Base-by-base conservation (phyloP, 2,888 invertebrate species). In the Drosophila colorata region DNA sequence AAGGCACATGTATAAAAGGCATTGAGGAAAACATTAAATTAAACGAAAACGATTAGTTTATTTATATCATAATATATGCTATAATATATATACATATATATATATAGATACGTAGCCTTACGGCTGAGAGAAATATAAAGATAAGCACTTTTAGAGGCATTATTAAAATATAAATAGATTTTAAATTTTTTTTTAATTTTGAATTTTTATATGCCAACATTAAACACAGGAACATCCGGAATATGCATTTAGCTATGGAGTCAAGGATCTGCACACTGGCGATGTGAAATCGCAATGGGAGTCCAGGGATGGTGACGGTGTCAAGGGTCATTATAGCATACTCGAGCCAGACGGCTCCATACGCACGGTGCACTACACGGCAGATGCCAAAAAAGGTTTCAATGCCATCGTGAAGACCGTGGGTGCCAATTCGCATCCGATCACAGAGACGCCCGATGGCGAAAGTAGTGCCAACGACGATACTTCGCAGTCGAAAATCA, bases 281-380 rank as follows among this genome's bases (percentile, higher is more conserved):
- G 94, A 94, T 73, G 92, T 94, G 0, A 94, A 94, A 78, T 93
- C 93, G 2, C 94, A 94, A 82, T 94, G 94, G 93, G 94, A 94
- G 74, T 93, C 93, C 23, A 93, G 94, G 49, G 93, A 93, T 49
- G 94, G 93, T 0, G 93, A 93, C 66, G 90, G 91, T 0, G 93
- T 94, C 13, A 93, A 93, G 69, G 94, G 94, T 0, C 93, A 92
- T 46, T 95, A 95, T 89, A 95, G 95, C 79, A 92, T 95, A 18
- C 89, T 95, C 49, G 95, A 95, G 90, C 94, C 95, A 37, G 95
- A 95, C 85, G 95, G 95, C 48, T 93, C 93, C 6, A 92, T 94
- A 63, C 92, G 94, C 49, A 93, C 93, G 0, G 94, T 94, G 1
- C 93, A 94, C 66, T 94, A 94, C 64, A 94, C 94, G 2, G 94